Evolutionary conservation across 1,140 invertebrate species (phyloP).

Genomic region (Trachelipus rathkii): DNA sequence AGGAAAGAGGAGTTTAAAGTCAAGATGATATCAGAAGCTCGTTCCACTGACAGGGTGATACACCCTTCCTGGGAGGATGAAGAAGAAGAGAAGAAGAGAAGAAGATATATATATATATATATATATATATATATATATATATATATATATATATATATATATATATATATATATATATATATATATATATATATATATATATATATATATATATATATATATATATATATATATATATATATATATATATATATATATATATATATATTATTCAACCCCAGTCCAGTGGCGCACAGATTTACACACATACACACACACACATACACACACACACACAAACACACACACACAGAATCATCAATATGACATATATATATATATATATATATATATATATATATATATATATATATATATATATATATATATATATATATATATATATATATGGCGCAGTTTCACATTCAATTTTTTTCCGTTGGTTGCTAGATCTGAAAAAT

Average conservation of each 20-base stretch:
- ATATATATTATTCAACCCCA: slow-evolving; percentile 6
- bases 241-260: slow-evolving; percentile 20
- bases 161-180: slow-evolving; percentile 20
- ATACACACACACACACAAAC: too few species aligned
- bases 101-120: slow-evolving; percentile 20
- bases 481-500: too few species aligned
- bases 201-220: slow-evolving; percentile 17
- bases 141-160: slow-evolving; percentile 17
- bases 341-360: too few species aligned
- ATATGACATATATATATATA: slow-evolving; percentile 15
- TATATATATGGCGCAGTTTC: too few species aligned
- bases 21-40: too few species aligned
- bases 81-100: too few species aligned
- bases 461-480: too few species aligned
- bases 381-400: slow-evolving; percentile 1
- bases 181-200: slow-evolving; percentile 19
- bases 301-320: too few species aligned
- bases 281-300: too few species aligned
- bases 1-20: too few species aligned
- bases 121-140: slow-evolving; percentile 20
- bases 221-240: slow-evolving; percentile 17
- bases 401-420: slow-evolving; percentile 14
- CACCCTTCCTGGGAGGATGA: too few species aligned
- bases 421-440: slow-evolving; percentile 20
- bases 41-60: too few species aligned